Evolutionary conservation across 2,797 vertebrate species (phyloP), one percentile per base, ranked within the genome.

Genomic region (Ataeniobius toweri): DNA sequence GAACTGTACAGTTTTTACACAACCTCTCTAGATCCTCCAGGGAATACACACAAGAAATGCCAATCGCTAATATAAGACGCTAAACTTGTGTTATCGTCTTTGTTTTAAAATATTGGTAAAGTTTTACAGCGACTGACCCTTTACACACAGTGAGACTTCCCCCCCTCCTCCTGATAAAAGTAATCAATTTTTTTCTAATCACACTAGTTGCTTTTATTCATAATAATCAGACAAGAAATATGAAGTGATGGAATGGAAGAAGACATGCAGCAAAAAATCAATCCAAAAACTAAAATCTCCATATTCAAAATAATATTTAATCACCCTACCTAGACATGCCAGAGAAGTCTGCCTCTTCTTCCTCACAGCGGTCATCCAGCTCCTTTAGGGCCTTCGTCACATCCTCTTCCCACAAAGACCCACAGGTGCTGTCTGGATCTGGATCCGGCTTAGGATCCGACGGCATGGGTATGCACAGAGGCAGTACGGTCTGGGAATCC

Each of bases 381-480:
- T 99, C 98, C 88, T 98, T 99, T 89, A 99, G 91, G 71, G 98
- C 98, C 86, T 98, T 95, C 0, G 98, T 99, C 77, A 99, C 97
- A 56, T 99, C 98, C 10, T 99, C 98, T 79, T 99, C 98, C 84
- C 97, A 99, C 87, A 99, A 76, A 0, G 96, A 99, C 63, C 96
- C 97, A 0, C 95, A 96, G 83, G 94, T 96, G 88, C 97, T 97
- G 82, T 96, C 97, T 0, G 95, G 95, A 88, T 95, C 94, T 2
- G 89, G 86, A 14, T 94, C 90, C 0, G 77, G 80, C 48, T 91
- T 88, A 0, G 76, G 73, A 48, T 91, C 90, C 0, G 83, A 70
- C 2, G 48, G 73, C 28, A 77, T 61, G 36, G 87, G 3, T 39
- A 93, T 92, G 91, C 85, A 91, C 85, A 92, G 95, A 92, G 84